Percentiles rank a stretch among this genome's conserved stretches.
Conservation (phyloP, 2,113 vertebrate species). For the Cyprinodon brontotheroides region DNA sequence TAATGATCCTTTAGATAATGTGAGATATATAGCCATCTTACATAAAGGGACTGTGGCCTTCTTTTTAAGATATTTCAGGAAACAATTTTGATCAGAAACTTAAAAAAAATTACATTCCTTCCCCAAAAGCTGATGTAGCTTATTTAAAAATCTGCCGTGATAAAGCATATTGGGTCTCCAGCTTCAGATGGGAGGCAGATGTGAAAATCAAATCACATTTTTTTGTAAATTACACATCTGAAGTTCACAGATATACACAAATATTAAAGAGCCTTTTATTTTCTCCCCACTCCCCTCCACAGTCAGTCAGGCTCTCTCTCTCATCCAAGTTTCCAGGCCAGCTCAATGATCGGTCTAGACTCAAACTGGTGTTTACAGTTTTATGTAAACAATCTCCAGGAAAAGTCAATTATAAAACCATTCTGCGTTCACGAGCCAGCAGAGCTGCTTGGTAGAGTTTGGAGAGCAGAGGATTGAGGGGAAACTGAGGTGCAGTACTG, state of each 20-base stretch:
- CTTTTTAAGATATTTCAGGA: background rate
- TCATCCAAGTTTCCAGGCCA: constrained; percentile 6
- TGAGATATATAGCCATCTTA: background rate
- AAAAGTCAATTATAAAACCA: constrained; percentile 26
- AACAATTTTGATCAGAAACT: background rate
- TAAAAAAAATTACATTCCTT: background rate
- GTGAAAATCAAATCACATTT: background rate
- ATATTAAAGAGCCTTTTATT: constrained; percentile 5
- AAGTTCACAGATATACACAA: constrained; percentile 3
- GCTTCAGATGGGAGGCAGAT: constrained; percentile 25
- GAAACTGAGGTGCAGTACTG: background rate
- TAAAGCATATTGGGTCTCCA: background rate
- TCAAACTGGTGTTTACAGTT: constrained; percentile 29
- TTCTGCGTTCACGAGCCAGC: background rate
- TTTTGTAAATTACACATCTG: constrained; percentile 11
- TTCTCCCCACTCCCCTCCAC: background rate
- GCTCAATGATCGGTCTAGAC: constrained; percentile 1
- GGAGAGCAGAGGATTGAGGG: fast-evolving
- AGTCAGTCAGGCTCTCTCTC: background rate
- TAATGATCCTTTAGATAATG: background rate
- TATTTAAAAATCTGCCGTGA: constrained; percentile 1
- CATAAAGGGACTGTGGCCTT: background rate
- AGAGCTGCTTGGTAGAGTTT: constrained; percentile 13
- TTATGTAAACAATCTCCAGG: constrained; percentile 24
- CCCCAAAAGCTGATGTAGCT: background rate